These are phyloP conservation scores for Muscicapa comitata DNA, from an alignment of 2,797 vertebrate genomes.

Conservation along the genomic window DNA sequence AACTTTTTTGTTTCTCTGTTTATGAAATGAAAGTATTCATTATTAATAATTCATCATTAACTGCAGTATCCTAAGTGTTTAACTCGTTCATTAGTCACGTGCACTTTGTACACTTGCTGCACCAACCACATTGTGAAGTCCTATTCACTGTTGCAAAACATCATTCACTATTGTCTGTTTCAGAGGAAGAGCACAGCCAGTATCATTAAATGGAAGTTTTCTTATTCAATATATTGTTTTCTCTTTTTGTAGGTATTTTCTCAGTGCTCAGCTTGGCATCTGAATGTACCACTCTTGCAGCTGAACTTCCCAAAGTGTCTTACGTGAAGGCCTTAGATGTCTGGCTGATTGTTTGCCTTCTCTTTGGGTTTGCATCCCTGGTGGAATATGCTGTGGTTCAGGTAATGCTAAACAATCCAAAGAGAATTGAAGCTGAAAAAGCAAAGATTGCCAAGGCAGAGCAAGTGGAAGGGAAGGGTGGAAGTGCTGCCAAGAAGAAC, in stretches of 20 bases:
- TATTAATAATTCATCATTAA: not conserved
- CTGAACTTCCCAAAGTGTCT: conserved; percentile 96
- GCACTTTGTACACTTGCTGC: not conserved
- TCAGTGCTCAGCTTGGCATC: conserved; percentile 97
- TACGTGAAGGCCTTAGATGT: conserved; percentile 98
- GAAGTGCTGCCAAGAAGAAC: conserved; percentile 83
- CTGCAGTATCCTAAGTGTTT: not conserved
- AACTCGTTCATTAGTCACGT: not conserved
- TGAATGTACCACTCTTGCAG: conserved; percentile 94
- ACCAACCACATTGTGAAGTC: not conserved
- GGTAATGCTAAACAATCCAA: conserved; percentile 97
- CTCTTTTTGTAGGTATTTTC: conserved; percentile 86
- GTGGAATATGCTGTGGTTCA: conserved; percentile 98
- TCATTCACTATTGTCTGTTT: conserved; percentile 1
- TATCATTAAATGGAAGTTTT: not conserved
- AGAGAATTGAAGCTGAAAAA: conserved; percentile 93
- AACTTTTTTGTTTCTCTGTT: not conserved
- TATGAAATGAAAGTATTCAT: not conserved
- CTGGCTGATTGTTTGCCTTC: conserved; percentile 98
- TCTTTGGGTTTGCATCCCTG: conserved; percentile 96
- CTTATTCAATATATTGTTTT: not conserved
- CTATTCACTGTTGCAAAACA: not conserved
- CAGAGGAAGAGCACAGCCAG: not conserved
- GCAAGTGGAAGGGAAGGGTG: conserved; percentile 85
- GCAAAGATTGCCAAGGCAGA: conserved; percentile 91